Percentiles rank a stretch among this genome's conserved stretches.
phyloP scores from a whole-genome alignment of 2,113 vertebrate genomes.

The Sylvietta virens region DNA sequence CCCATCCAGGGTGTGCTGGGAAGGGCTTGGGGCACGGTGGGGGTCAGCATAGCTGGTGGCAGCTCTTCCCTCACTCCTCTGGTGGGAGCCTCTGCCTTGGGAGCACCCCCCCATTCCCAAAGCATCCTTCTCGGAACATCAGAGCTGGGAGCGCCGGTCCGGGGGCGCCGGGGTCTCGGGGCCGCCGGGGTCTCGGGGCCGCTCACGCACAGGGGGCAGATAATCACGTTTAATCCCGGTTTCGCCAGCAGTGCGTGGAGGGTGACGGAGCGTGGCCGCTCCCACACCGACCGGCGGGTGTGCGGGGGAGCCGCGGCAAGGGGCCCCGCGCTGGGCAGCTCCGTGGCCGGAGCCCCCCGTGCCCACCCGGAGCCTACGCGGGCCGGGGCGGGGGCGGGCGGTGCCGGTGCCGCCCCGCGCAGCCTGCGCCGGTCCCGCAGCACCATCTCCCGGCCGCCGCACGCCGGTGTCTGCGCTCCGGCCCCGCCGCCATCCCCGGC shows the following conservation, averaged over 20 bases:
- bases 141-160: neutral
- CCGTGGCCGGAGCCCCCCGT: too few relatives aligned
- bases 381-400: neutral
- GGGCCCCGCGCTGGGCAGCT: neutral
- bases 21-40: neutral
- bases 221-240: neutral
- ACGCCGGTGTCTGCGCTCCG: neutral
- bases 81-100: neutral
- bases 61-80: neutral
- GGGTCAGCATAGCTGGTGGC: too few relatives aligned
- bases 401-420: neutral
- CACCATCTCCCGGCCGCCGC: slow-evolving; percentile 9
- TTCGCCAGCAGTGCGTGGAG: neutral
- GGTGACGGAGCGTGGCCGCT: neutral
- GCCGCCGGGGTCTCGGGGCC: neutral
- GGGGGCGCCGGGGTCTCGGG: neutral
- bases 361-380: neutral
- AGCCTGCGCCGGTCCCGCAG: neutral
- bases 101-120: neutral
- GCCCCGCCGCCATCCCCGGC: neutral
- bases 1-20: neutral
- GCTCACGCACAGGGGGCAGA: neutral
- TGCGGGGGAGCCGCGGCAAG: neutral
- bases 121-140: neutral
- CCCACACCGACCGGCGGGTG: neutral